Conservation (phyloP, 2,113 vertebrate genomes). For the Lipophrys pholis region DNA sequence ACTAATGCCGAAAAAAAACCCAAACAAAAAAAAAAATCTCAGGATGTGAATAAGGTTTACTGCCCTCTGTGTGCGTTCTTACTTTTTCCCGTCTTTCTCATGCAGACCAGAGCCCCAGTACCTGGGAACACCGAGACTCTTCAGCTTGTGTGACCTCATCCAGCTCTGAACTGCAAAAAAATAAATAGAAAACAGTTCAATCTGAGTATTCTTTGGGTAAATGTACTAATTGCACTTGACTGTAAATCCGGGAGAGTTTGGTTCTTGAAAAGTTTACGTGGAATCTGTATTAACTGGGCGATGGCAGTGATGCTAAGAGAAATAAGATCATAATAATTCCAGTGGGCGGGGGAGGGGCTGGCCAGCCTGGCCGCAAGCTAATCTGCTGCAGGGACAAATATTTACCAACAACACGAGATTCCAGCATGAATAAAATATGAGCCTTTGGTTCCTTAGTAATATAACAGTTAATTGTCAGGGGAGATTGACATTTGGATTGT, state of each 20-base stretch:
- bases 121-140: conserved; percentile 91
- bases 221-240: background rate
- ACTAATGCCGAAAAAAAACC: too few species aligned
- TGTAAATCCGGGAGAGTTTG: conserved; percentile 8
- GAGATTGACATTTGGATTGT: conserved; percentile 85
- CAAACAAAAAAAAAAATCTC: too few species aligned
- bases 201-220: background rate
- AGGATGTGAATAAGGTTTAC: too few species aligned
- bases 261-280: conserved; percentile 22
- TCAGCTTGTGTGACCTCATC: conserved; percentile 89
- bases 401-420: conserved; percentile 84
- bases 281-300: conserved; percentile 36
- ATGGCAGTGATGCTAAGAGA: conserved; percentile 49
- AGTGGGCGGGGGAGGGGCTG: conserved; percentile 32
- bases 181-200: background rate
- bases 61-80: conserved; percentile 3
- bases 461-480: conserved; percentile 84
- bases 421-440: conserved; percentile 85
- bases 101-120: conserved; percentile 97
- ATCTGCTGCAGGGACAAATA: conserved; percentile 85
- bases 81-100: conserved; percentile 91
- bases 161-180: conserved; percentile 87
- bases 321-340: conserved; percentile 70
- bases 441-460: conserved; percentile 81
- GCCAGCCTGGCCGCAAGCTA: conserved; percentile 68